These are phyloP conservation scores for Symphodus melops DNA, from an alignment of 2,113 vertebrate genomes.

Conservation along the genomic window DNA sequence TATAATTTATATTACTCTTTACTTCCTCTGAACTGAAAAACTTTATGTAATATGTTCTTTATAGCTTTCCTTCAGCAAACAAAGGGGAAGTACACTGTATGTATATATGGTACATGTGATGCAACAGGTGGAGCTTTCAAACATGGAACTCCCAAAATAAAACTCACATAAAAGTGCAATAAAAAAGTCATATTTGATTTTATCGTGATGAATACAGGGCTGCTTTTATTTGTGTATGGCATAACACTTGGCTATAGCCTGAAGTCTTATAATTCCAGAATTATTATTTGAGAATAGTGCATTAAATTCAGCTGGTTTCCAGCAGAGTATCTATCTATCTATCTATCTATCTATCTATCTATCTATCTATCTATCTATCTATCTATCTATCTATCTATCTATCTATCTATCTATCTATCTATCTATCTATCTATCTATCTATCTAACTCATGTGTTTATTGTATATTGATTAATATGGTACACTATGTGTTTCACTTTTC, in stretches of 20 bases:
- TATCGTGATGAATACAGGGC: conserved; percentile 15
- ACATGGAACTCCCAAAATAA: conserved; percentile 10
- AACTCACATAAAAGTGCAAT: conserved; percentile 35
- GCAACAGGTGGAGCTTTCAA: conserved; percentile 33
- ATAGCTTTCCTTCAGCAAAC: conserved; percentile 8
- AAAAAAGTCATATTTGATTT: conserved; percentile 13
- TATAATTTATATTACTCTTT: background rate
- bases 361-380: no score
- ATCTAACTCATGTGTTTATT: no score
- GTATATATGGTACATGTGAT: background rate
- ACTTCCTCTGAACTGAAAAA: background rate
- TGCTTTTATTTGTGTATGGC: conserved; percentile 1
- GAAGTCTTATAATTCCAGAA: background rate
- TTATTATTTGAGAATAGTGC: no score
- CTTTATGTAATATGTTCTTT: background rate
- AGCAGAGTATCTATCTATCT: no score
- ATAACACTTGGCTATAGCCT: conserved; percentile 1
- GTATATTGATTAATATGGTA: no score
- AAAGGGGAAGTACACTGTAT: background rate
- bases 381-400: no score
- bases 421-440: no score
- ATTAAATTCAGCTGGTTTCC: no score
- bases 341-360: no score
- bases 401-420: no score
- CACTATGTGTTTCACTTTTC: no score